These are phyloP conservation scores for Magallana angulata DNA, from an alignment of 1,140 invertebrate species.

Conservation along the genomic window DNA sequence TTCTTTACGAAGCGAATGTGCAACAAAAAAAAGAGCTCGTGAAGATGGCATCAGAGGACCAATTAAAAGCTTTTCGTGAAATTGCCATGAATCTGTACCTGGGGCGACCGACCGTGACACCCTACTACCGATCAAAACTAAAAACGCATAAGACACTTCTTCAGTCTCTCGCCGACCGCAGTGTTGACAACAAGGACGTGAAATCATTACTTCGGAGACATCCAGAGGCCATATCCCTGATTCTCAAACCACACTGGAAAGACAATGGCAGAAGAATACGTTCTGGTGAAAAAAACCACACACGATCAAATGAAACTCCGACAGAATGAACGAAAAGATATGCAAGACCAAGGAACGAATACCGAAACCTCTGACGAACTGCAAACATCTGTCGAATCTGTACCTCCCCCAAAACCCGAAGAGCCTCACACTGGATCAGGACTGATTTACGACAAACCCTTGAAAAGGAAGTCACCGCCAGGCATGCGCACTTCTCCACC, in stretches of 20 bases:
- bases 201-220: not conserved
- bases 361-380: not conserved
- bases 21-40: no score
- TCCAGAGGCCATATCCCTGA: not conserved
- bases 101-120: no score
- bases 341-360: not conserved
- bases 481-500: no score
- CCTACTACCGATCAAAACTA: not conserved
- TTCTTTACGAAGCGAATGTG: not conserved
- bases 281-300: constrained; percentile 14
- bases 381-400: no score
- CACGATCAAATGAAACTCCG: not conserved
- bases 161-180: not conserved
- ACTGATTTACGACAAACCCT: no score
- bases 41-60: no score
- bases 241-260: not conserved
- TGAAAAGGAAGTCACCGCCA: no score
- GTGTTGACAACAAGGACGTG: not conserved
- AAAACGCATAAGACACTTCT: not conserved
- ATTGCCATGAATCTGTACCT: no score
- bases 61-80: no score
- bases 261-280: not conserved
- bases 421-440: no score
- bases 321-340: not conserved
- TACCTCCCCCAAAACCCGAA: no score